phyloP scores from a whole-genome alignment of 2,113 vertebrate species.

The Lepisosteus oculatus region DNA sequence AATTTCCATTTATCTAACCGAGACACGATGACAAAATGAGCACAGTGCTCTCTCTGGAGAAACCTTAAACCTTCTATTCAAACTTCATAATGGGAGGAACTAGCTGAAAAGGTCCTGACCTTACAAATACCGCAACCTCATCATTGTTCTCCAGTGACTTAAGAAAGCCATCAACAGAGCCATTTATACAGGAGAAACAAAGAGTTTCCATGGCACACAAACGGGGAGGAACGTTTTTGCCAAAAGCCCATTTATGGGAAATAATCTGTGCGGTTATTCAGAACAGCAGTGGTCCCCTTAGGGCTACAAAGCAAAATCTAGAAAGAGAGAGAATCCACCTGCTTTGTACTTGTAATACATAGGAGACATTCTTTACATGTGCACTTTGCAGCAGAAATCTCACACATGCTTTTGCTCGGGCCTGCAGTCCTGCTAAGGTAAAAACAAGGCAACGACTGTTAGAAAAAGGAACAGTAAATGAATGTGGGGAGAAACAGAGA shows the following conservation, averaged over 20 bases:
- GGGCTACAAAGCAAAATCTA: slow-evolving; percentile 4
- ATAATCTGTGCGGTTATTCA: slow-evolving; percentile 4
- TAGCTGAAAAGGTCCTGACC: not conserved
- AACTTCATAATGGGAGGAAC: not conserved
- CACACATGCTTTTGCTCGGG: not conserved
- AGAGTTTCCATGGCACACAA: not conserved
- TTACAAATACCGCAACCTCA: not conserved
- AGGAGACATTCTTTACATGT: not conserved
- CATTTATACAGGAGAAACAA: not conserved
- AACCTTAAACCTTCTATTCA: not conserved
- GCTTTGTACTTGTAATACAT: not conserved
- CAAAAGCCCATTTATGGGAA: slow-evolving; percentile 6
- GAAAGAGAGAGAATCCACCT: not conserved
- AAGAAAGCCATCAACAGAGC: not conserved
- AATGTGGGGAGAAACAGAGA: not conserved
- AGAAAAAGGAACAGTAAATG: slow-evolving; percentile 1
- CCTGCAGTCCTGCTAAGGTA: not conserved
- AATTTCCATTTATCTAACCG: no score
- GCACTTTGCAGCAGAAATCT: not conserved
- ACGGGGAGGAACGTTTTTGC: not conserved
- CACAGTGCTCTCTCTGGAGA: no score
- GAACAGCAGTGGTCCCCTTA: not conserved
- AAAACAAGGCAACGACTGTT: slow-evolving; percentile 10
- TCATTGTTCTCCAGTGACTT: slow-evolving; percentile 1
- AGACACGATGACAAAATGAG: no score